Conservation (phyloP, 2,888 invertebrate species). For the Cosmia pyralina region DNA sequence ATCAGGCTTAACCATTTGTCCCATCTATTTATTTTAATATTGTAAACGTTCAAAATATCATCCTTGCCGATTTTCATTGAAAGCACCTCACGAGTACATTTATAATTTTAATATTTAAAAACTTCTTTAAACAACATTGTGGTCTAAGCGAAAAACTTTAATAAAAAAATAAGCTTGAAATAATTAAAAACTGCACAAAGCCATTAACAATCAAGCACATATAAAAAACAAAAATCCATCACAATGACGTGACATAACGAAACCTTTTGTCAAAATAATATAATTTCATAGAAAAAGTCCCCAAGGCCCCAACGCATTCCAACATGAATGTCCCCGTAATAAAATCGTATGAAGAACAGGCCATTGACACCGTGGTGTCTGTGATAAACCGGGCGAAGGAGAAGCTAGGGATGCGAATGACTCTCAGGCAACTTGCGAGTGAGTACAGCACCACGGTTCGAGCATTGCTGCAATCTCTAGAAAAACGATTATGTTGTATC, state of each 20-base stretch:
- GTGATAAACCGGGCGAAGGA: conserved; percentile 80
- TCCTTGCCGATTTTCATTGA: no score
- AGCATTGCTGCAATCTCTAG: not conserved
- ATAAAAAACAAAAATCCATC: conserved; percentile 3
- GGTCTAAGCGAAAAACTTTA: no score
- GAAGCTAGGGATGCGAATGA: conserved; percentile 75
- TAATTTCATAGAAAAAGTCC: conserved; percentile 2
- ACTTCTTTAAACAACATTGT: not conserved
- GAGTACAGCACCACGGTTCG: conserved; percentile 50
- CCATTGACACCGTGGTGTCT: conserved; percentile 78
- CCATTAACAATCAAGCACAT: not conserved
- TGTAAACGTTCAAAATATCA: not conserved
- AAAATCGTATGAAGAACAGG: conserved; percentile 76
- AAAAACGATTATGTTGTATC: conserved; percentile 6
- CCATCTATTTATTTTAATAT: not conserved
- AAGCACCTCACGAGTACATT: not conserved
- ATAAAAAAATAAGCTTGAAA: not conserved
- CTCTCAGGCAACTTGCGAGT: conserved; percentile 78
- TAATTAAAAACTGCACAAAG: not conserved
- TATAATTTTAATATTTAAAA: not conserved
- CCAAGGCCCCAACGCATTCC: not conserved
- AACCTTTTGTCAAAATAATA: conserved; percentile 26
- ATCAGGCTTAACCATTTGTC: not conserved
- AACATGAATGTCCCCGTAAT: conserved; percentile 79
- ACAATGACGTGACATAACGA: conserved; percentile 30